A percentile compares a stretch with the other conserved stretches of the same genome.
Conservation (phyloP, 2,888 invertebrate genomes). For the Lochmaea crataegi region DNA sequence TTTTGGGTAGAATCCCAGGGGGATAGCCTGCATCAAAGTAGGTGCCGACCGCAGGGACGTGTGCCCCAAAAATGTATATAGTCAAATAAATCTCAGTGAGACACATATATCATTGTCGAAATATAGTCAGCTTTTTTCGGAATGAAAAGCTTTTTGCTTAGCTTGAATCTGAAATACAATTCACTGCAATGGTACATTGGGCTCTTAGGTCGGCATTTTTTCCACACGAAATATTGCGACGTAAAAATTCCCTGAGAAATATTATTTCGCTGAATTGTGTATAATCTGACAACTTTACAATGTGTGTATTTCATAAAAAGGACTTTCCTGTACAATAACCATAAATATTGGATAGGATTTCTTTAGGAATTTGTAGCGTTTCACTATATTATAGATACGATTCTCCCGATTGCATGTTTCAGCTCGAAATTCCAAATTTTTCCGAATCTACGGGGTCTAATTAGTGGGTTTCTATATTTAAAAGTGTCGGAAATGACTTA, state of each 20-base stretch:
- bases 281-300: background rate
- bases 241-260: background rate
- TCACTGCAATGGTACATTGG: background rate
- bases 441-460: too few relatives aligned
- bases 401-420: too few relatives aligned
- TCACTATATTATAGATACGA: too few relatives aligned
- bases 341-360: too few relatives aligned
- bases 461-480: too few relatives aligned
- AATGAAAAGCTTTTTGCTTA: conserved; percentile 29
- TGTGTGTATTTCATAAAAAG: background rate
- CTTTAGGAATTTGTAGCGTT: too few relatives aligned
- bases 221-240: background rate
- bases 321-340: too few relatives aligned
- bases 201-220: background rate
- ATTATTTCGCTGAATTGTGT: background rate
- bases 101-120: conserved; percentile 35
- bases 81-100: conserved; percentile 36
- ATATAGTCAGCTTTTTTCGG: conserved; percentile 33
- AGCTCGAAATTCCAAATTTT: too few relatives aligned
- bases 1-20: conserved; percentile 27
- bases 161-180: conserved; percentile 32
- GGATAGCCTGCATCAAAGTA: conserved; percentile 33
- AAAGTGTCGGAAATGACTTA: too few relatives aligned
- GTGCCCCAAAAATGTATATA: conserved; percentile 30
- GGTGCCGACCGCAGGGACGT: conserved; percentile 33